These are phyloP conservation scores for Corydoras sp. DNA, from an alignment of 2,113 vertebrate genomes.

Conservation along the genomic window DNA sequence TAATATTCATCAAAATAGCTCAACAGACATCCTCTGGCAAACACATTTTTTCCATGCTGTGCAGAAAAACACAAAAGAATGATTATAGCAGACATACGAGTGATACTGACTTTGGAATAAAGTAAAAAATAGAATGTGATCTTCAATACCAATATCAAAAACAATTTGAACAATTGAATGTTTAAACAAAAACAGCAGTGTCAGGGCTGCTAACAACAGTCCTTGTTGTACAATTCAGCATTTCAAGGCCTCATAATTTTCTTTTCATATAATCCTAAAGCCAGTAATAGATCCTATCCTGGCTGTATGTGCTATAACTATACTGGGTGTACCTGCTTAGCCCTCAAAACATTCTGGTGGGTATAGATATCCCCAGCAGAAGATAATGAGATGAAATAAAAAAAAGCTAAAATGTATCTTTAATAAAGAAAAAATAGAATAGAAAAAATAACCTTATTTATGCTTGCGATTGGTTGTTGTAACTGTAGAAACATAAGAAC, in stretches of 20 bases:
- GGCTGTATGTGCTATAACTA: too few relatives aligned
- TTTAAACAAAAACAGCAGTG: slow-evolving; percentile 55
- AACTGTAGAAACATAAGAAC: too few relatives aligned
- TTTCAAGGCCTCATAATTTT: slow-evolving; percentile 46
- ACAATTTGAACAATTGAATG: slow-evolving; percentile 54
- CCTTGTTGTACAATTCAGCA: slow-evolving; percentile 55
- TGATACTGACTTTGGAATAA: slow-evolving; percentile 57
- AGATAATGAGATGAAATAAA: too few relatives aligned
- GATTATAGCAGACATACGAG: slow-evolving; percentile 60
- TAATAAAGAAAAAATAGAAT: too few relatives aligned
- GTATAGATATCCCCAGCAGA: too few relatives aligned
- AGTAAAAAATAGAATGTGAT: slow-evolving; percentile 57
- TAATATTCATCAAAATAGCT: not conserved
- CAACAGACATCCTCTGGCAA: not conserved
- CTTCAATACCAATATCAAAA: slow-evolving; percentile 60
- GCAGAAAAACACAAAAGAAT: slow-evolving; percentile 48
- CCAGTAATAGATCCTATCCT: too few relatives aligned
- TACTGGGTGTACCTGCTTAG: too few relatives aligned
- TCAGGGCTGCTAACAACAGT: slow-evolving; percentile 59
- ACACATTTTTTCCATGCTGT: slow-evolving; percentile 5
- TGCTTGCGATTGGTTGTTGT: too few relatives aligned
- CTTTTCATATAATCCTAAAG: too few relatives aligned
- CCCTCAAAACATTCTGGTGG: too few relatives aligned
- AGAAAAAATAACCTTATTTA: too few relatives aligned
- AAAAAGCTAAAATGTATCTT: too few relatives aligned